phyloP scores from a whole-genome alignment of 2,113 vertebrate species.

The Podarcis raffonei region DNA sequence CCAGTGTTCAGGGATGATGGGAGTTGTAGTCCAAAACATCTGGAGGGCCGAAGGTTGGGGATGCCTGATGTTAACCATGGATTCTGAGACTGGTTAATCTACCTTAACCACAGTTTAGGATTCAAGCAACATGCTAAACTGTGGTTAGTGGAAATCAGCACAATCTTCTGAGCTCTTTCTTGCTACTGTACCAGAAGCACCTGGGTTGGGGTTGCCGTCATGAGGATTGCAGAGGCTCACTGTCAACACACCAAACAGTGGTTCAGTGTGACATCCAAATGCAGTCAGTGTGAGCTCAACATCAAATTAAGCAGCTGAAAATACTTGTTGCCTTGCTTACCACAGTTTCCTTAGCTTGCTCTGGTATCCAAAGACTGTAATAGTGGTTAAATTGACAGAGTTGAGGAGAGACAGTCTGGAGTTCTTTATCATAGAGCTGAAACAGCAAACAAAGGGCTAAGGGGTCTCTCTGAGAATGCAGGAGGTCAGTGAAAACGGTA shows the following conservation, averaged over 20 bases:
- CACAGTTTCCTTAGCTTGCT: slow-evolving; percentile 73
- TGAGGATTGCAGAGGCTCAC: neutral
- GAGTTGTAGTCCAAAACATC: too few relatives aligned
- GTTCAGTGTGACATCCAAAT: neutral
- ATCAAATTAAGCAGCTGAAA: neutral
- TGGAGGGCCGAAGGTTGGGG: too few relatives aligned
- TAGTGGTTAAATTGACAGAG: slow-evolving; percentile 80
- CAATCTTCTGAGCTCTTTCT: too few relatives aligned
- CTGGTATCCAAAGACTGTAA: slow-evolving; percentile 89
- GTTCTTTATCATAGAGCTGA: slow-evolving; percentile 87
- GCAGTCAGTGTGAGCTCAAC: neutral
- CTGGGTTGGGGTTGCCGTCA: too few relatives aligned
- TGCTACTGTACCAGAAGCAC: too few relatives aligned
- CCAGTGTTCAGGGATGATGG: too few relatives aligned
- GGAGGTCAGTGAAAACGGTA: slow-evolving; percentile 85
- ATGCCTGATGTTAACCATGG: too few relatives aligned
- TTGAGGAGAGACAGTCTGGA: slow-evolving; percentile 68
- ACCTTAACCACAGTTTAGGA: too few relatives aligned
- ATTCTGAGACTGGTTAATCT: too few relatives aligned
- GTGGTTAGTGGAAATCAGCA: too few relatives aligned
- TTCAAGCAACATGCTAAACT: too few relatives aligned
- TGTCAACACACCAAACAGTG: neutral
- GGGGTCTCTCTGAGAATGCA: slow-evolving; percentile 92
- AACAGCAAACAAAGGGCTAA: slow-evolving; percentile 89
- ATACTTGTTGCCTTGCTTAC: slow-evolving; percentile 69